Conservation (phyloP, 2,797 vertebrate genomes). For the Halcyon leucocephala region DNA sequence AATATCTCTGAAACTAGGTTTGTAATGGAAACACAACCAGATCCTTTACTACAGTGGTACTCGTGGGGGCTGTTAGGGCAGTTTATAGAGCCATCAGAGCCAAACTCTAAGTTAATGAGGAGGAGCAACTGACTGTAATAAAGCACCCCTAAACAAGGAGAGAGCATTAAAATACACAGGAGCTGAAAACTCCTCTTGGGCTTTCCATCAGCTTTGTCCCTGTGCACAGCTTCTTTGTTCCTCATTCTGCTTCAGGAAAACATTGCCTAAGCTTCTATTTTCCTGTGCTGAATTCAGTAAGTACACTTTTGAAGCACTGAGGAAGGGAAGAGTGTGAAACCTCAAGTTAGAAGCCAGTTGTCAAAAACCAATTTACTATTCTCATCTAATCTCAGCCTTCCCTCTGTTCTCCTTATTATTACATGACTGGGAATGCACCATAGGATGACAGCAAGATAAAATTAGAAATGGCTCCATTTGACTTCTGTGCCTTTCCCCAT, state of each 20-base stretch:
- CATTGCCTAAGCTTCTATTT: background rate
- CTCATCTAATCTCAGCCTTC: conserved; percentile 39
- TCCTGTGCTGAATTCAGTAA: background rate
- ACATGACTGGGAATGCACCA: background rate
- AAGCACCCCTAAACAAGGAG: conserved; percentile 53
- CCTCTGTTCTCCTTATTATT: conserved; percentile 41
- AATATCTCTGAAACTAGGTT: conserved; percentile 62
- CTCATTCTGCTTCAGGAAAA: conserved; percentile 48
- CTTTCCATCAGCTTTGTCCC: conserved; percentile 16
- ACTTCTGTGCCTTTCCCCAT: conserved; percentile 37
- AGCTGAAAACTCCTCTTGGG: background rate
- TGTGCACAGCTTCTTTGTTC: conserved; percentile 3
- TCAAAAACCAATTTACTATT: conserved; percentile 56
- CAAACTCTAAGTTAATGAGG: conserved; percentile 46
- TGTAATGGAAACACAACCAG: conserved; percentile 58
- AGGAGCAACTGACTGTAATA: conserved; percentile 43
- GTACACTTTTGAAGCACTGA: background rate
- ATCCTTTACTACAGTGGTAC: conserved; percentile 26
- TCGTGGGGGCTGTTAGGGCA: conserved; percentile 56
- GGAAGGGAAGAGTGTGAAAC: background rate
- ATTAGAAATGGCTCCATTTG: conserved; percentile 32
- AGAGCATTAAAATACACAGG: conserved; percentile 30
- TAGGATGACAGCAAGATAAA: conserved; percentile 50
- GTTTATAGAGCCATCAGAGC: conserved; percentile 42
- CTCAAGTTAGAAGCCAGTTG: conserved; percentile 32